phyloP scores from a whole-genome alignment of 1,140 invertebrate genomes.

The Penaeus vannamei region DNA sequence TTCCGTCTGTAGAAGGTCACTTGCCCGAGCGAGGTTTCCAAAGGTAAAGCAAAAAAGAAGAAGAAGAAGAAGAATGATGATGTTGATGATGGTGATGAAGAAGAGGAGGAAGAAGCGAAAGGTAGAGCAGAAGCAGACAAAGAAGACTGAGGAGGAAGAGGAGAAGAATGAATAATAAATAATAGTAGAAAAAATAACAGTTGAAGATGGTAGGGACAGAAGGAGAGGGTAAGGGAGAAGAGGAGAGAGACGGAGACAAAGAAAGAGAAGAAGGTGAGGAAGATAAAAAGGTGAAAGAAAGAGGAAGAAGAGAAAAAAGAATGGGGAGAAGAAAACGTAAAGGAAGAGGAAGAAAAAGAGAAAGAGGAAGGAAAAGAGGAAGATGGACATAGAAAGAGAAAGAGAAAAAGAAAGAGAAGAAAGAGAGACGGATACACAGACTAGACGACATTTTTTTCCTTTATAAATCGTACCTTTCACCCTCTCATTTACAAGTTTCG shows the following conservation, averaged over 20 bases:
- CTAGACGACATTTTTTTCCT: too few relatives aligned
- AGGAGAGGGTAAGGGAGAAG: neutral
- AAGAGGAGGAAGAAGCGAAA: too few relatives aligned
- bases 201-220: neutral
- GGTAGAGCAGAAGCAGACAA: too few relatives aligned
- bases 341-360: neutral
- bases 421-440: neutral
- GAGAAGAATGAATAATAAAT: too few relatives aligned
- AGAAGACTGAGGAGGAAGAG: too few relatives aligned
- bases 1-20: too few relatives aligned
- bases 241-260: neutral
- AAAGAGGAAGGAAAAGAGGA: neutral
- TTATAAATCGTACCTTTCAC: too few relatives aligned
- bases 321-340: neutral
- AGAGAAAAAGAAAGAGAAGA: constrained; percentile 38
- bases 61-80: too few relatives aligned
- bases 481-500: too few relatives aligned
- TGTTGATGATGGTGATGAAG: too few relatives aligned
- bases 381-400: constrained; percentile 11
- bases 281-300: neutral
- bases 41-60: too few relatives aligned
- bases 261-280: neutral
- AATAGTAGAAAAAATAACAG: neutral
- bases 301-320: constrained; percentile 4
- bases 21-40: too few relatives aligned